phyloP scores from a whole-genome alignment of 2,888 invertebrate species.

The Metalampra italica region DNA sequence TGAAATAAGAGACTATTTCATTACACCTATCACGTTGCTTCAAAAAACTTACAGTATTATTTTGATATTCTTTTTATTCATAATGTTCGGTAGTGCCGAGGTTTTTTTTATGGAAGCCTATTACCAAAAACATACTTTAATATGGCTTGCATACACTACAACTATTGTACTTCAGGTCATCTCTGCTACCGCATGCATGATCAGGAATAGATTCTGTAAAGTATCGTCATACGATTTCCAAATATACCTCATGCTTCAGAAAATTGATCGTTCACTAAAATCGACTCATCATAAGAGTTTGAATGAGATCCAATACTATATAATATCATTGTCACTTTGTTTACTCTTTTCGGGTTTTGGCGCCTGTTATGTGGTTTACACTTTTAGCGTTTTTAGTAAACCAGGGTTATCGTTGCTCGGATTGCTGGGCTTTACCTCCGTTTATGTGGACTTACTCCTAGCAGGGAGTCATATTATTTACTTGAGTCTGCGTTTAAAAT shows the following conservation, averaged over 20 bases:
- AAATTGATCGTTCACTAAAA: constrained; percentile 24
- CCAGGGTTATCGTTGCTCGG: constrained; percentile 17
- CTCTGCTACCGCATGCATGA: constrained; percentile 20
- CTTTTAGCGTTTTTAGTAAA: constrained; percentile 14
- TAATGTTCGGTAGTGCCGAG: constrained; percentile 18
- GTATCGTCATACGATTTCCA: constrained; percentile 16
- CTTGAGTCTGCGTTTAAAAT: constrained; percentile 21
- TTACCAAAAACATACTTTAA: constrained; percentile 7
- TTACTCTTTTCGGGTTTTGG: constrained; percentile 15
- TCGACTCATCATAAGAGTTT: constrained; percentile 17
- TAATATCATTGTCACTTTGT: constrained; percentile 16
- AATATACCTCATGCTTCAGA: constrained; percentile 25
- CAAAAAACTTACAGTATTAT: constrained; percentile 27
- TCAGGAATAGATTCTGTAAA: constrained; percentile 22
- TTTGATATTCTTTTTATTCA: constrained; percentile 19
- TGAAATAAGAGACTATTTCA: constrained; percentile 21
- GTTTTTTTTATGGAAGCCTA: constrained; percentile 17
- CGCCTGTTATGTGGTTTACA: constrained; percentile 18
- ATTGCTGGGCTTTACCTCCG: constrained; percentile 14
- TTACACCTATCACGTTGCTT: constrained; percentile 12
- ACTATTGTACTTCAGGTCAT: constrained; percentile 18
- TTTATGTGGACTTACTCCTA: constrained; percentile 26
- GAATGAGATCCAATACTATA: constrained; percentile 17
- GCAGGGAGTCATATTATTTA: constrained; percentile 23
- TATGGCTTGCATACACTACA: constrained; percentile 8